Evolutionary conservation across 1,140 invertebrate genomes (phyloP).

Genomic region (Pollicipes pollicipes): DNA sequence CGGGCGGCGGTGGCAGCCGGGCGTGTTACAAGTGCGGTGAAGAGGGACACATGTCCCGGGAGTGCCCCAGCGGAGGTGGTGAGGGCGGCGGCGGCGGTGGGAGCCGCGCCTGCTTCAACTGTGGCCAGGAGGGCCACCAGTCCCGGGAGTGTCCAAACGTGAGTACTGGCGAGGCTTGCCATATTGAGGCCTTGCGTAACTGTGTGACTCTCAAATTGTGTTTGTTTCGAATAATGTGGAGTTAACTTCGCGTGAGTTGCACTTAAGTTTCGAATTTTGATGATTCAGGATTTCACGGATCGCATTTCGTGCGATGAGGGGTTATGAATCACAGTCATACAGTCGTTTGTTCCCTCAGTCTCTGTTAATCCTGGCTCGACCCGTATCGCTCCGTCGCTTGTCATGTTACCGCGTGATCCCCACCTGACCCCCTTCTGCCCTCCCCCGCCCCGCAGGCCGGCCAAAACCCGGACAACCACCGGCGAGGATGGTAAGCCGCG

Average conservation of each 20-base stretch:
- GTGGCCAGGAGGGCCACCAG: conserved; percentile 25
- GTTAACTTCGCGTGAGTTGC: no score
- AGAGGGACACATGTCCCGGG: conserved; percentile 12
- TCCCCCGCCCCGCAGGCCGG: neutral
- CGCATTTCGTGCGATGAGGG: conserved; percentile 5
- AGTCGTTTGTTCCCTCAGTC: conserved; percentile 3
- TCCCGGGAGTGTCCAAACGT: conserved; percentile 25
- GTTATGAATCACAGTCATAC: neutral
- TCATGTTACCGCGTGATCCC: no score
- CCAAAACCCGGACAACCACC: conserved; percentile 1
- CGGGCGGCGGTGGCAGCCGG: conserved; percentile 8
- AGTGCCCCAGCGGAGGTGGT: conserved; percentile 5
- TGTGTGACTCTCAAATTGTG: no score
- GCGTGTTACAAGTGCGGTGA: conserved; percentile 20
- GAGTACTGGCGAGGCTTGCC: no score
- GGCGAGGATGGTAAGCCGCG: conserved; percentile 8
- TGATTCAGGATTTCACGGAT: neutral
- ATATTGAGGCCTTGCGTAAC: no score
- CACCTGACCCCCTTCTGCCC: no score
- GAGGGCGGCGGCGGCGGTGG: conserved; percentile 5
- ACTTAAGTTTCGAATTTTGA: no score
- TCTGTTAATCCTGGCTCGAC: no score
- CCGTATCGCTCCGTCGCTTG: no score
- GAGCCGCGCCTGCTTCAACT: conserved; percentile 12
- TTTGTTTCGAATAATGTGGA: no score